Conservation (phyloP, 2,797 vertebrate species). For the Halcyon chelicuti region DNA sequence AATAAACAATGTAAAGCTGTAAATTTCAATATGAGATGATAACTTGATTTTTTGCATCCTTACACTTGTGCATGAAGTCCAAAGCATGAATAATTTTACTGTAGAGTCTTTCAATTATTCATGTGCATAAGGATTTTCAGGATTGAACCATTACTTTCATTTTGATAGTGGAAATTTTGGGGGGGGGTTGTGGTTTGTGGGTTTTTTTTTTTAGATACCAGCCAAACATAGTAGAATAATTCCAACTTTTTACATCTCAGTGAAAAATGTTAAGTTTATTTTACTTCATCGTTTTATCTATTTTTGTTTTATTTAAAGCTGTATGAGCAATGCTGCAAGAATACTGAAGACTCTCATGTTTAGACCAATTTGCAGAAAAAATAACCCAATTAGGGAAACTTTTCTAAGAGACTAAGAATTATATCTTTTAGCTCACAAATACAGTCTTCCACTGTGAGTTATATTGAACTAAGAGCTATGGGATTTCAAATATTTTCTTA, state of each 20-base stretch:
- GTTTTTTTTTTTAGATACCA: neutral
- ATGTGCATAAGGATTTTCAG: neutral
- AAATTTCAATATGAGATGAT: neutral
- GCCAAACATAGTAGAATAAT: neutral
- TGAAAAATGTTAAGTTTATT: neutral
- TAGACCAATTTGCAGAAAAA: neutral
- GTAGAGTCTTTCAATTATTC: neutral
- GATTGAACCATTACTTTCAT: neutral
- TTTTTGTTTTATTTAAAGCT: neutral
- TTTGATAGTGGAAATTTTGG: neutral
- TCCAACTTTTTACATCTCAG: neutral
- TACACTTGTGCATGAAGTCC: neutral
- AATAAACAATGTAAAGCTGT: neutral
- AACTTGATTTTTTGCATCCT: neutral
- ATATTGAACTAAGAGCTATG: neutral
- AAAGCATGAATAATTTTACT: neutral
- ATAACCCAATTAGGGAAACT: neutral
- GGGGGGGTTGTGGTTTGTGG: too few relatives aligned
- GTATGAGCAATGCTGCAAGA: neutral
- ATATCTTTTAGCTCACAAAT: neutral
- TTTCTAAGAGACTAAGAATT: neutral
- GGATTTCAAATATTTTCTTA: neutral
- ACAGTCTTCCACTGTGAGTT: neutral
- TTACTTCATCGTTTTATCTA: neutral
- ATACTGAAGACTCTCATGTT: neutral